Evolutionary conservation across 2,888 invertebrate species (phyloP), one percentile per base, ranked within the genome.

Genomic region (Idaea aversata): DNA sequence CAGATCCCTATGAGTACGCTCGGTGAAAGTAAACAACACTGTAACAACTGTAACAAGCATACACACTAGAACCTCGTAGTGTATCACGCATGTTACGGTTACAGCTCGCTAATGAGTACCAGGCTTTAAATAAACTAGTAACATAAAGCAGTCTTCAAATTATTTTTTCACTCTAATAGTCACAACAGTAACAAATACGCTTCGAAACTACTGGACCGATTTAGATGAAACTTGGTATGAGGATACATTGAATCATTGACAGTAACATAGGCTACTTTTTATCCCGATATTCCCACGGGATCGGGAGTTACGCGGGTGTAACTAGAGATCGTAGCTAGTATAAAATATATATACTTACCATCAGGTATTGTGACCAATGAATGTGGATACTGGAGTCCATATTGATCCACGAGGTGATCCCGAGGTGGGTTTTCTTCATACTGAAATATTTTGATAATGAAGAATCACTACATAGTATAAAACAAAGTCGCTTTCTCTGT

Each of bases 41-140:
- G 63, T 70, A 64, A 66, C 6, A 36, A n/a, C n/a, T 36, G 6
- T 6, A 36, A 4, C 6, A 36, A 36, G 36, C 36, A 6, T 36
- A n/a, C 65, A 70, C 69, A 68, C 68, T 68, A 70, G 70, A 67
- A 69, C 70, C 69, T 65, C 63, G 65, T 70, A 70, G 70, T 69
- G 65, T 69, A 71, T 69, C 69, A 63, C 57, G 36, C 35, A 59
- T 25, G 68, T 70, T 71, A 70, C 71, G 25, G 67, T 72, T 70
- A 70, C 69, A 34, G 67, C 62, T 70, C 69, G 47, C 63, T 60
- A 68, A 58, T 68, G 69, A 69, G 64, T 64, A 64, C 61, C 64
- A 25, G 64, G 64, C 64, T 64, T 36, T 36, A 36, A 6, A 36
- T n/a, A n/a, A n/a, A n/a, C n/a, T n/a, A n/a, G n/a, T n/a, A n/a